Evolutionary conservation across 2,113 vertebrate species (phyloP), one percentile per base, ranked within the genome.

Genomic region (Dipodomys stephensi): DNA sequence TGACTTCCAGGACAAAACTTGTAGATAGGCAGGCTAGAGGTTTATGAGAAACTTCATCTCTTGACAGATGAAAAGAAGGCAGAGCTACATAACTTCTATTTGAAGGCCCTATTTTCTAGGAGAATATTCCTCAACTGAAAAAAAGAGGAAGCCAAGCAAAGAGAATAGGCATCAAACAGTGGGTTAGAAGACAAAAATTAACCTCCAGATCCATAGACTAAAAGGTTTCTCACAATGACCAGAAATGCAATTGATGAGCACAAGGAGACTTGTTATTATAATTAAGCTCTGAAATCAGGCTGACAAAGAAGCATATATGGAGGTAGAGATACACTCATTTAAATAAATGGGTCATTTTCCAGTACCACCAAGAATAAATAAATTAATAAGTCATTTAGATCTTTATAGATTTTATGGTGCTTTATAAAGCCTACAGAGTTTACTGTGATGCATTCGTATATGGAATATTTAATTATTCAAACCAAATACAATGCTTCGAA

Each of bases 391-490:
- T 12, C 12, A 69, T 62, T 80, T n/a, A 76, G 30, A 80, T 94
- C 69, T 81, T 89, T 69, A 85, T 57, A 71, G 80, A 92, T 89
- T 81, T 90, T 79, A 92, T 86, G 95, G 44, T 69, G 39, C 23
- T 95, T 88, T 94, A 89, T 91, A 91, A 94, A 91, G 74, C 72
- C 87, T 67, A 53, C 4, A 6, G 74, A 64, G 72, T 92, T 92
- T 82, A 93, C 81, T 79, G 79, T 83, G 84, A 76, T 83, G 64
- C 30, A 71, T 94, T 88, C 72, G 87, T 71, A 46, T 39, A 16
- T 81, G 65, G 57, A 93, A 91, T 95, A 92, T 89, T 94, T 87
- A 96, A 95, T 96, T 95, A 95, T 91, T 94, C 92, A 96, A 92
- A 57, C 53, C 32, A 96, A 94, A 89, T 83, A 89, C 94, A 49